A percentile compares a stretch with the other conserved stretches of the same genome.
Evolutionary conservation across 2,888 invertebrate species (phyloP).

Genomic region (Cheilosia impressa): DNA sequence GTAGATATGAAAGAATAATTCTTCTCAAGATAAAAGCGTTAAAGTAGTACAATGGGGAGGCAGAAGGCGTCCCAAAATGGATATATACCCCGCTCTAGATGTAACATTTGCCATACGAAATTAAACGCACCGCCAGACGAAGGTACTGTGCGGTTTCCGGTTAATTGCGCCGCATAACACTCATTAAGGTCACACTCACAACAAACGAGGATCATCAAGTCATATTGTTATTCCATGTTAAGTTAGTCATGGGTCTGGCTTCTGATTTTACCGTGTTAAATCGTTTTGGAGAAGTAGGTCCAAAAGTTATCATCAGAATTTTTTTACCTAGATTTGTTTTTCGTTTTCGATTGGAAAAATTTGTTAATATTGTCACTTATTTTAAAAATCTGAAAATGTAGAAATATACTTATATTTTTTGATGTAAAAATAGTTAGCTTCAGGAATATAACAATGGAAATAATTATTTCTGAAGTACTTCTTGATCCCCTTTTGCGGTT

Average conservation of each 20-base stretch:
- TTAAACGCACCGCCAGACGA: slow-evolving; percentile 22
- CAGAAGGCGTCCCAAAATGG: slow-evolving; percentile 21
- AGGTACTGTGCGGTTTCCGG: slow-evolving; percentile 32
- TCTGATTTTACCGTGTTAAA: background rate
- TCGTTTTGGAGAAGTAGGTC: background rate
- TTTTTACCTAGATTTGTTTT: too few species aligned
- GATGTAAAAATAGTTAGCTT: too few species aligned
- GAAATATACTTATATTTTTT: too few species aligned
- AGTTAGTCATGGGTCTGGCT: background rate
- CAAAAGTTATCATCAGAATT: background rate
- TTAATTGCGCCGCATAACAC: slow-evolving; percentile 52
- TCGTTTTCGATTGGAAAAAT: too few species aligned
- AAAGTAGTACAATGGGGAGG: slow-evolving; percentile 16
- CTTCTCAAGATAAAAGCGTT: slow-evolving; percentile 17
- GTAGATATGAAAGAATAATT: slow-evolving; percentile 33
- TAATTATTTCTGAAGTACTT: too few species aligned
- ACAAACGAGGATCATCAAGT: background rate
- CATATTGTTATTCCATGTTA: slow-evolving; percentile 4
- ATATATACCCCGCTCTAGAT: background rate
- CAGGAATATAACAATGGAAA: too few species aligned
- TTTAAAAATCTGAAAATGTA: too few species aligned
- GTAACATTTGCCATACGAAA: slow-evolving; percentile 14
- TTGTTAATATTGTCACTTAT: too few species aligned
- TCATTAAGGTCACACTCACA: slow-evolving; percentile 56
- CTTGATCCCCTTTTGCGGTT: too few species aligned